Conservation (phyloP, 2,113 vertebrate genomes). For the Oceanites oceanicus region DNA sequence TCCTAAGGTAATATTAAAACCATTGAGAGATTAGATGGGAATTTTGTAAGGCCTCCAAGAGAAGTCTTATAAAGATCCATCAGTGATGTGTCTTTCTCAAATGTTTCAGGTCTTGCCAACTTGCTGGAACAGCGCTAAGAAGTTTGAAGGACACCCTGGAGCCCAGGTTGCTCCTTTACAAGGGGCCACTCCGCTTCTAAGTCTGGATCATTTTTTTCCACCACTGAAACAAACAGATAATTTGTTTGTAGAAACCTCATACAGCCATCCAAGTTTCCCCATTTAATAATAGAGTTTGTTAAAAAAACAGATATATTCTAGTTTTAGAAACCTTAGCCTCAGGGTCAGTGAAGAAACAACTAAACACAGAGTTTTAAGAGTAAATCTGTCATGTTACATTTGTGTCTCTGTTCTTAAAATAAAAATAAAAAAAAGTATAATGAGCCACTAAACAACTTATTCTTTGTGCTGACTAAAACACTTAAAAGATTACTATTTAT, state of each 20-base stretch:
- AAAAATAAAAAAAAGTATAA: not conserved
- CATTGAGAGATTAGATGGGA: not conserved
- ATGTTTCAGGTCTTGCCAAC: not conserved
- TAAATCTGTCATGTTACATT: not conserved
- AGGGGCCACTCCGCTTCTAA: not conserved
- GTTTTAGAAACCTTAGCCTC: not conserved
- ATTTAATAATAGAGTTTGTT: not conserved
- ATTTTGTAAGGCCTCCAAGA: not conserved
- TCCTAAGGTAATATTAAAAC: not conserved
- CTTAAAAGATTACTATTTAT: not conserved
- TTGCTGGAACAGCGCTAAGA: not conserved
- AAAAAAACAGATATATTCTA: not conserved
- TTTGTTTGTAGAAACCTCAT: not conserved
- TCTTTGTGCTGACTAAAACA: not conserved
- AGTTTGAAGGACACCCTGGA: not conserved
- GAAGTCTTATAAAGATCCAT: not conserved
- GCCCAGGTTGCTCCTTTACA: not conserved
- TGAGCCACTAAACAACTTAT: not conserved
- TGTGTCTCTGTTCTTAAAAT: not conserved
- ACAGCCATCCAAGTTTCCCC: not conserved
- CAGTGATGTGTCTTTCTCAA: not conserved
- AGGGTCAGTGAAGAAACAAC: not conserved
- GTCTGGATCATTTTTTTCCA: not conserved
- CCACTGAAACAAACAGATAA: not conserved
- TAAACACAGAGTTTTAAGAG: slow-evolving; percentile 8